These are phyloP conservation scores for Coptotermes formosanus DNA, from an alignment of 1,140 invertebrate genomes.

Conservation along the genomic window DNA sequence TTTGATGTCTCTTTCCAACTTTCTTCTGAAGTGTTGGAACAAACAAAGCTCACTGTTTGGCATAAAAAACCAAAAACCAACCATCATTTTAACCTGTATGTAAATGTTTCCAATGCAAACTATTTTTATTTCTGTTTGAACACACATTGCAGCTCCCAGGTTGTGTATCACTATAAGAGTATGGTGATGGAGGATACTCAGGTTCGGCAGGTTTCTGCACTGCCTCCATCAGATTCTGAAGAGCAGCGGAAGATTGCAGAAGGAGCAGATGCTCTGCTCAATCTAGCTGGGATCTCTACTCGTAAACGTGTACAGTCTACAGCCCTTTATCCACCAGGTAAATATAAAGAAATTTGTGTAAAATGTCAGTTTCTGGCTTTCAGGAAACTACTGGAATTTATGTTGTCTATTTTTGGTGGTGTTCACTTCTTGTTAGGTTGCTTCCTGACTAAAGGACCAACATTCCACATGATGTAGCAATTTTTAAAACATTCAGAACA, in stretches of 20 bases:
- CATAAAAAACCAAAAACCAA: no score
- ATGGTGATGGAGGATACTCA: neutral
- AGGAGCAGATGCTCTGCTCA: conserved; percentile 74
- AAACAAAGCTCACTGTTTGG: no score
- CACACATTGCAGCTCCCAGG: neutral
- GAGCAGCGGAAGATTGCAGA: conserved; percentile 75
- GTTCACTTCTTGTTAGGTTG: neutral
- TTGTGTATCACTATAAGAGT: neutral
- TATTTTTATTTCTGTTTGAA: no score
- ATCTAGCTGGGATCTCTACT: conserved; percentile 63
- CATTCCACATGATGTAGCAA: neutral
- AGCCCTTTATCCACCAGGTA: neutral
- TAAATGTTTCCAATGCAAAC: no score
- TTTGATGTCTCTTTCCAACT: no score
- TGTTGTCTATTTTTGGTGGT: neutral
- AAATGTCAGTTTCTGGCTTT: no score
- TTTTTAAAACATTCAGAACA: no score
- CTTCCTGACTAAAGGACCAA: neutral
- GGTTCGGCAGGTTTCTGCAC: neutral
- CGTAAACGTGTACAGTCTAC: conserved; percentile 20
- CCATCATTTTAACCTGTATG: no score
- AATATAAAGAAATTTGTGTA: no score
- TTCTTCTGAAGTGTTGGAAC: no score
- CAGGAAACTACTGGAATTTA: no score
- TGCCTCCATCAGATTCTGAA: conserved; percentile 54